These are phyloP conservation scores for Pelodytes ibericus DNA, from an alignment of 2,797 vertebrate species.

Conservation along the genomic window DNA sequence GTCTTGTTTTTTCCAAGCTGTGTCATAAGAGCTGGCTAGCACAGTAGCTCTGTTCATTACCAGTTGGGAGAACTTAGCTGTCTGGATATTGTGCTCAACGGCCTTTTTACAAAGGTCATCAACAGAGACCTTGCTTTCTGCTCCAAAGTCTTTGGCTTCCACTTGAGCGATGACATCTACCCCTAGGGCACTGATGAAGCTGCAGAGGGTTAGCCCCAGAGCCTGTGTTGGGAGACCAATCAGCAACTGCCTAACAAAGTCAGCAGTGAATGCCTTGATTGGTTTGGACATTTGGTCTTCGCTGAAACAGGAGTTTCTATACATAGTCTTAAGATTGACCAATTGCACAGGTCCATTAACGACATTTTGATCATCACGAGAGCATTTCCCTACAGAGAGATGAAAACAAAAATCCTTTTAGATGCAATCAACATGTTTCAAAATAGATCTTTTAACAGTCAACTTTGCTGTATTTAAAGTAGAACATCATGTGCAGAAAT, in stretches of 20 bases:
- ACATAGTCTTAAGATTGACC: conserved; percentile 83
- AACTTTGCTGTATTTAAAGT: too few species aligned
- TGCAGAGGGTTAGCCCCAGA: conserved; percentile 90
- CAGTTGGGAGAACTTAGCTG: conserved; percentile 86
- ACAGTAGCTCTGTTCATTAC: conserved; percentile 93
- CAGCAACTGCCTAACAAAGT: conserved; percentile 93
- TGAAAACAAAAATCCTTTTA: not conserved
- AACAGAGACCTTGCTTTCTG: conserved; percentile 92
- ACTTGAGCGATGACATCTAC: conserved; percentile 92
- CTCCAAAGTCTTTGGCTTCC: conserved; percentile 95
- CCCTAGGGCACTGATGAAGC: conserved; percentile 89
- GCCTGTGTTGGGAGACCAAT: conserved; percentile 95
- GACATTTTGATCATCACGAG: conserved; percentile 81
- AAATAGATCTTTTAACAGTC: too few species aligned
- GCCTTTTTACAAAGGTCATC: conserved; percentile 96
- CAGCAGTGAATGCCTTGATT: conserved; percentile 95
- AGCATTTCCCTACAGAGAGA: conserved; percentile 70
- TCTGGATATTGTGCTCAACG: conserved; percentile 89
- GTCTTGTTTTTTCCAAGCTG: conserved; percentile 96
- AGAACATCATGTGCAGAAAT: too few species aligned
- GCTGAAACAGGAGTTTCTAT: conserved; percentile 83
- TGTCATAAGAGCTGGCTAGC: conserved; percentile 91
- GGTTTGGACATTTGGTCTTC: conserved; percentile 97
- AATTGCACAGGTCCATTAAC: conserved; percentile 89
- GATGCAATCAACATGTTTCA: too few species aligned